Evolutionary conservation across 2,113 vertebrate species (phyloP).

Genomic region (Megatriorchis doriae): DNA sequence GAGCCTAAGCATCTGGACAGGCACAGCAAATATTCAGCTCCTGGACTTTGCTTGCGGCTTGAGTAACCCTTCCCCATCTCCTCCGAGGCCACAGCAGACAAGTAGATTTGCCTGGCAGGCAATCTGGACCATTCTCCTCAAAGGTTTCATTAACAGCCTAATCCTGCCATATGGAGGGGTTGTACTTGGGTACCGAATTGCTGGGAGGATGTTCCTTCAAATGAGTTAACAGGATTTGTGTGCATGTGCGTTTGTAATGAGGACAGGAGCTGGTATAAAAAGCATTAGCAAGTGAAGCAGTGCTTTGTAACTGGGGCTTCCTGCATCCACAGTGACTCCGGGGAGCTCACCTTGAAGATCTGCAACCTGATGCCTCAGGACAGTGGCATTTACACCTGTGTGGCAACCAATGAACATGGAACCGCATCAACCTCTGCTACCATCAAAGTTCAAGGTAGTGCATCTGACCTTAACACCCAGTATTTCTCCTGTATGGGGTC

Average conservation of each 20-base stretch:
- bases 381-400: constrained; percentile 95
- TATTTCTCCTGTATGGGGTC: background rate
- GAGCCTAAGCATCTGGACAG: background rate
- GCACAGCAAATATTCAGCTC: background rate
- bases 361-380: constrained; percentile 98
- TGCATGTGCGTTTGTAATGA: background rate
- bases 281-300: background rate
- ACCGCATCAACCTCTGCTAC: constrained; percentile 90
- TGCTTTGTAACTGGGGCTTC: background rate
- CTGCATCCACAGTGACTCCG: constrained; percentile 82
- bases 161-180: background rate
- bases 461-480: background rate
- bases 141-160: background rate
- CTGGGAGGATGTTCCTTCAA: background rate
- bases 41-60: background rate
- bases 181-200: background rate
- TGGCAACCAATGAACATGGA: constrained; percentile 89
- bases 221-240: background rate
- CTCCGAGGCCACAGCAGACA: background rate
- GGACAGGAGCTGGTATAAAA: background rate
- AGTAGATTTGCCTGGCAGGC: background rate
- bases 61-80: background rate
- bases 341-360: constrained; percentile 92
- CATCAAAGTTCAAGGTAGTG: constrained; percentile 93
- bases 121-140: background rate